A percentile compares a stretch with the other conserved stretches of the same genome.
phyloP scores from a whole-genome alignment of 1,140 invertebrate species.

The Drosophila dunni region DNA sequence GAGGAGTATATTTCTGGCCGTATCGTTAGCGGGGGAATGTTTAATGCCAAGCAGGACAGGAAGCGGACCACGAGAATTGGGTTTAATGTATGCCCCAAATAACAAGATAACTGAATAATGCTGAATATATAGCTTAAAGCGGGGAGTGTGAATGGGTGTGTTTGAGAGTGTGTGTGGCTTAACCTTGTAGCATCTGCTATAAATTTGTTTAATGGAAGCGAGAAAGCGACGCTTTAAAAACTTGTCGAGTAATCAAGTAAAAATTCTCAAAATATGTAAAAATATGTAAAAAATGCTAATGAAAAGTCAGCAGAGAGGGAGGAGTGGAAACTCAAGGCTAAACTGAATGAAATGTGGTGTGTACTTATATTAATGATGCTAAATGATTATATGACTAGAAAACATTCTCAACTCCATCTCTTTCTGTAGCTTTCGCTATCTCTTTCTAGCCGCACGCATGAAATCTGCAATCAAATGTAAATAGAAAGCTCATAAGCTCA shows the following conservation, averaged over 20 bases:
- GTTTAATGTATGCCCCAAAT: conserved; percentile 57
- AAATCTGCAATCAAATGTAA: conserved; percentile 78
- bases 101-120: conserved; percentile 30
- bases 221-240: conserved; percentile 13
- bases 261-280: conserved; percentile 1
- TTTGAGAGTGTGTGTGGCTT: not conserved
- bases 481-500: conserved; percentile 73
- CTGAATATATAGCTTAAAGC: conserved; percentile 6
- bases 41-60: conserved; percentile 52
- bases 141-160: too few species aligned
- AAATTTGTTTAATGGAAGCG: not conserved
- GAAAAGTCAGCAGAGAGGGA: not conserved
- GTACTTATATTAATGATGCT: conserved; percentile 18
- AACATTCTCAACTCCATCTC: not conserved
- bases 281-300: conserved; percentile 8
- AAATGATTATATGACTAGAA: conserved; percentile 25
- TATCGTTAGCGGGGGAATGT: conserved; percentile 33
- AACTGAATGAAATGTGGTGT: conserved; percentile 13
- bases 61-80: conserved; percentile 39
- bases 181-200: conserved; percentile 1
- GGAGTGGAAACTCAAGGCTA: not conserved
- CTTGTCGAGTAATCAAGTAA: conserved; percentile 19
- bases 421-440: too few species aligned
- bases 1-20: too few species aligned
- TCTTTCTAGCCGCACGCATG: conserved; percentile 47